Evolutionary conservation across 2,888 invertebrate species (phyloP), one percentile per base, ranked within the genome.

Genomic region (Miltochrista miniata): DNA sequence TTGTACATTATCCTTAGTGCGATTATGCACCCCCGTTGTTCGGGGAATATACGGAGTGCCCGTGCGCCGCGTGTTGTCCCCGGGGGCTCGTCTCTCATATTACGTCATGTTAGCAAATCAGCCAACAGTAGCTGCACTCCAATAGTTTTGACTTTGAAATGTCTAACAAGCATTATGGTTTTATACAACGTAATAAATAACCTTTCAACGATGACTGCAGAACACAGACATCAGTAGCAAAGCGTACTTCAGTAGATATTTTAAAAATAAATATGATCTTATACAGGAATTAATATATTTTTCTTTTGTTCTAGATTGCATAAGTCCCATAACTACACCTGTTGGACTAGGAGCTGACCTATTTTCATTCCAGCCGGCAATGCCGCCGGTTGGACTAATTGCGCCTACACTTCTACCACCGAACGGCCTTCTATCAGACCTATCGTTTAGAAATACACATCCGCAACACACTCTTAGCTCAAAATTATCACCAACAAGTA

Each of bases 351-450:
- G 87, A 51, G 76, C 88, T 1, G 92, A 92, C 47, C 68, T 92
- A 11, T 92, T 92, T 54, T 83, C 85, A 31, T 91, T 91, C 59
- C 81, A 87, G 44, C 82, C 89, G n/a, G 81, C 87, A 15, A 85
- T 92, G 11, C 87, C 92, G 29, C 84, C 90, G n/a, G 85, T 79
- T n/a, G 83, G 89, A 12, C 69, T 94, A 56, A 84, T 93, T 45
- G 92, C 93, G n/a, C 92, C 94, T 8, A 92, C 90, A 1, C 90
- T 93, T 58, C 74, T 94, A 61, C 93, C 93, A 36, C 92, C 93
- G 11, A 90, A 88, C 46, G 90, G 89, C 54, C 74, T 92, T 38
- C 77, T 94, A 30, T 85, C 90, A 0, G 92, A 93, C 47, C 59
- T 93, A n/a, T 78, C 92, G 1, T 71, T 93, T 38, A 88, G 92